Evolutionary conservation across 2,888 invertebrate species (phyloP).

Genomic region (Lordiphosa fenestrarum): DNA sequence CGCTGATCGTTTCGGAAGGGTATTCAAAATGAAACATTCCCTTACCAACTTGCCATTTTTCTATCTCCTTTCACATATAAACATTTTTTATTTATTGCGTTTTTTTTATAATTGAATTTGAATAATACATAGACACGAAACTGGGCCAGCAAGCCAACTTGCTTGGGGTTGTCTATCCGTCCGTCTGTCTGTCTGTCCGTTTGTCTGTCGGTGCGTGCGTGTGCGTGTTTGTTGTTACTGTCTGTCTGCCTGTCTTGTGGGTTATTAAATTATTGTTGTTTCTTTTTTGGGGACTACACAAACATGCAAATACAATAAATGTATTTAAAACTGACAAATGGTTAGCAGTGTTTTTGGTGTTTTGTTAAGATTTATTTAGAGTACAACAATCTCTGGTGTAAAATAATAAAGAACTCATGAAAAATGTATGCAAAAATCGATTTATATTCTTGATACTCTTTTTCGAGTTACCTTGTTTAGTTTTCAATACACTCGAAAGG

Average conservation of each 20-base stretch:
- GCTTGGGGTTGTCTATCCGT: conserved; percentile 6
- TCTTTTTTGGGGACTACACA: conserved; percentile 41
- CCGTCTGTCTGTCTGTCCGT: conserved; percentile 1
- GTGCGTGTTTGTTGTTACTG: conserved; percentile 15
- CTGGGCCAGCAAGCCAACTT: conserved; percentile 41
- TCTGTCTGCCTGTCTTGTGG: conserved; percentile 36
- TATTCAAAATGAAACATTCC: background rate
- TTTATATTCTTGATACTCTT: too few relatives aligned
- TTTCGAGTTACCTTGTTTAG: too few relatives aligned
- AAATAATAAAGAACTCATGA: background rate
- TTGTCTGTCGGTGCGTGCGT: conserved; percentile 18
- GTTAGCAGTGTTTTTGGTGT: conserved; percentile 37
- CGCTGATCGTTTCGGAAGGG: too few relatives aligned
- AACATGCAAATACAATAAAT: conserved; percentile 51
- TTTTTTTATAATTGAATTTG: conserved; percentile 64
- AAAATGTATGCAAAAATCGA: too few relatives aligned
- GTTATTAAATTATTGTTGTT: conserved; percentile 61
- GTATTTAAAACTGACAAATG: conserved; percentile 63
- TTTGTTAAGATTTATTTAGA: conserved; percentile 42
- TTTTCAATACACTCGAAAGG: too few relatives aligned
- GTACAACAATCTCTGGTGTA: conserved; percentile 8
- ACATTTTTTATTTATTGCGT: conserved; percentile 58
- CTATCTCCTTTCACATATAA: conserved; percentile 20
- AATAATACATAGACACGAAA: conserved; percentile 61
- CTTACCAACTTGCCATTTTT: background rate